phyloP scores from a whole-genome alignment of 2,113 vertebrate genomes.

The Tringa solitaria region DNA sequence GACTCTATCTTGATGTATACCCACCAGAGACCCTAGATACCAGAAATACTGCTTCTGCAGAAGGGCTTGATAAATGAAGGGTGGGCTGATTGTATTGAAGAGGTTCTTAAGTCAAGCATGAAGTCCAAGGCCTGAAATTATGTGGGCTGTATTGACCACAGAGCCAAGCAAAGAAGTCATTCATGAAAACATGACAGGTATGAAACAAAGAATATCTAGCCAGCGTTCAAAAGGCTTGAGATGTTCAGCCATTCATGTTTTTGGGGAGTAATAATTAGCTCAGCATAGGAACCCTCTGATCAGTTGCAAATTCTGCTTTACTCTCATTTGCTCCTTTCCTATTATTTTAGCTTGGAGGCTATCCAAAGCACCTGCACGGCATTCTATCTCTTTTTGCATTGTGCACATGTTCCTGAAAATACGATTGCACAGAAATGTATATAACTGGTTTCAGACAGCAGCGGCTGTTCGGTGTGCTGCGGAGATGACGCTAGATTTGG shows the following conservation, averaged over 20 bases:
- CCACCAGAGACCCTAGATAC: neutral
- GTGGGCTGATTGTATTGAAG: neutral
- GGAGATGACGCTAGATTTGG: neutral
- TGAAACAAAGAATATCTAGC: neutral
- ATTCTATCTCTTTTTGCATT: neutral
- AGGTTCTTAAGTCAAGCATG: neutral
- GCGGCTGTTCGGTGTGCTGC: neutral
- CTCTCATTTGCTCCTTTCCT: neutral
- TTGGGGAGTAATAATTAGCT: neutral
- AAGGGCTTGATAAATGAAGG: neutral
- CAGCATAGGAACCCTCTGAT: neutral
- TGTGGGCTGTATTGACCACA: neutral
- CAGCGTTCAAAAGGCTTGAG: neutral
- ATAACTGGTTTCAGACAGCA: neutral
- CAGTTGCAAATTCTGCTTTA: neutral
- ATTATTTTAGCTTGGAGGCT: neutral
- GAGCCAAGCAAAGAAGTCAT: neutral
- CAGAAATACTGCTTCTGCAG: neutral
- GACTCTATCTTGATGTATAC: neutral
- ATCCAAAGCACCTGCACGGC: conserved; percentile 8
- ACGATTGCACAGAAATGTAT: neutral
- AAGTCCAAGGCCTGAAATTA: conserved; percentile 7
- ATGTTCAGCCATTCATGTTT: neutral
- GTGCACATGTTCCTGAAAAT: neutral
- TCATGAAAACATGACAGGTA: neutral